Conservation (phyloP, 2,797 vertebrate genomes). For the Pseudochirops corinnae region DNA sequence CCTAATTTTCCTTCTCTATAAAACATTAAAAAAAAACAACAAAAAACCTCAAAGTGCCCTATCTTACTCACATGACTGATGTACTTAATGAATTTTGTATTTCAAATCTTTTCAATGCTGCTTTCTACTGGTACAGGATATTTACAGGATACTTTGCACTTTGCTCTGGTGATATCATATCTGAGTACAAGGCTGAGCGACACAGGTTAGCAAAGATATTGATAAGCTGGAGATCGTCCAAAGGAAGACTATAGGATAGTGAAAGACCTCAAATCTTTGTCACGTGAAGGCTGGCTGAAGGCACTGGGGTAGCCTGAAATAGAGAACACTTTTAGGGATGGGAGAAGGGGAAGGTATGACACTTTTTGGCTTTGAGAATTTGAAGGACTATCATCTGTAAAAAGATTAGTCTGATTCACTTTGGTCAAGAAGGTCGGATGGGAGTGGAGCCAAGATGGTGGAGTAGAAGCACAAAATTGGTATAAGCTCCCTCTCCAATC, state of each 20-base stretch:
- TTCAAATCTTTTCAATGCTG: background rate
- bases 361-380: background rate
- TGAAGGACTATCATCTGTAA: background rate
- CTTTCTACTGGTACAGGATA: background rate
- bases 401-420: background rate
- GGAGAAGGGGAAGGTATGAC: background rate
- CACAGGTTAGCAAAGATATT: background rate
- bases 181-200: background rate
- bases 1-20: background rate
- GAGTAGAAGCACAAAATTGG: too few relatives aligned
- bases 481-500: too few relatives aligned
- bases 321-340: background rate
- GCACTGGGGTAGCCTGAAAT: background rate
- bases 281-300: background rate
- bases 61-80: background rate
- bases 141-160: background rate
- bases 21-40: background rate
- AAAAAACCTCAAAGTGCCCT: background rate
- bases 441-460: too few relatives aligned
- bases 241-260: background rate
- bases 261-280: background rate
- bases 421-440: background rate
- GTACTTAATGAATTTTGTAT: background rate
- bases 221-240: background rate
- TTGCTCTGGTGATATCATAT: background rate